Conservation (phyloP, 1,140 invertebrate genomes). For the Babylonia areolata region DNA sequence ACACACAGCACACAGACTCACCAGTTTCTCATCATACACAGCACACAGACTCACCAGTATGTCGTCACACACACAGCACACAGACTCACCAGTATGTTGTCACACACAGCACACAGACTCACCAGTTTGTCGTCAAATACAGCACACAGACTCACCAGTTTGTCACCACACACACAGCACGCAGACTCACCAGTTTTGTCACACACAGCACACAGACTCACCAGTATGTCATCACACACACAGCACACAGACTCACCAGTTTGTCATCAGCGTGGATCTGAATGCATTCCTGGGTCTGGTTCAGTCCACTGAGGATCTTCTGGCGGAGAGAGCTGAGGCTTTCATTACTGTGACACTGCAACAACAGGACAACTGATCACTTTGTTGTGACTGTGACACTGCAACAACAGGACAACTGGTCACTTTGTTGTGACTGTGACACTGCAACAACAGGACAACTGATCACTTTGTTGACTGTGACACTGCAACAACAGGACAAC, state of each 20-base stretch:
- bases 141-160: too few relatives aligned
- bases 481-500: too few relatives aligned
- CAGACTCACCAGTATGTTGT: conserved; percentile 72
- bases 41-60: conserved; percentile 70
- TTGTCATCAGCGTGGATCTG: conserved; percentile 75
- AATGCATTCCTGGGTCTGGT: conserved; percentile 72
- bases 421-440: background rate
- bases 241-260: conserved; percentile 67
- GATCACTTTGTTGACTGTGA: too few relatives aligned
- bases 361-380: conserved; percentile 33
- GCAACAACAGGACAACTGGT: background rate
- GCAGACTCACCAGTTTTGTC: too few relatives aligned
- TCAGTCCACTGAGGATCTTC: conserved; percentile 72
- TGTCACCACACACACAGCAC: too few relatives aligned
- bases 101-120: too few relatives aligned
- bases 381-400: background rate
- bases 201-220: too few relatives aligned
- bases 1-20: too few relatives aligned
- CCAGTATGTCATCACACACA: conserved; percentile 69
- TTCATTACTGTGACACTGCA: conserved; percentile 77
- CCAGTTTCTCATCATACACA: too few relatives aligned
- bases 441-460: too few relatives aligned
- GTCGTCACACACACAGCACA: too few relatives aligned
- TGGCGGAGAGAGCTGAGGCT: conserved; percentile 73
- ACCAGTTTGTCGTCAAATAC: too few relatives aligned